Conservation (phyloP, 1,140 invertebrate genomes). For the Sarcophaga peregrina region DNA sequence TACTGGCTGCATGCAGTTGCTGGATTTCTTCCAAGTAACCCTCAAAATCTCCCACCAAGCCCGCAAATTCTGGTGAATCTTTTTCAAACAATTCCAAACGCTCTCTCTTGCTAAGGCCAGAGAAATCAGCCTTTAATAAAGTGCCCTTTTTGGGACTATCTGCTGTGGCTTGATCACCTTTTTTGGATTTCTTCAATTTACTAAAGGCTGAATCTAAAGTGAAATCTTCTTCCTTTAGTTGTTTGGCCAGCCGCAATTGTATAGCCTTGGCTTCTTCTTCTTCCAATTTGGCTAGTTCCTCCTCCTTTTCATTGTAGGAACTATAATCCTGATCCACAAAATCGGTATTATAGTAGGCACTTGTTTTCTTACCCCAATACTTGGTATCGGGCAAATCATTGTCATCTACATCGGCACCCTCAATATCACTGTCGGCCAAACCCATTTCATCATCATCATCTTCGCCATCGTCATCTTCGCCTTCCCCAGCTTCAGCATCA, state of each 20-base stretch:
- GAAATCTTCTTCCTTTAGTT: conserved; percentile 86
- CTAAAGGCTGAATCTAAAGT: conserved; percentile 73
- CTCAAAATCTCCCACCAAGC: conserved; percentile 82
- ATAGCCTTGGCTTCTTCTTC: conserved; percentile 87
- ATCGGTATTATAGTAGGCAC: conserved; percentile 85
- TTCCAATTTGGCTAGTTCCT: conserved; percentile 81
- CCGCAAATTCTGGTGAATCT: conserved; percentile 85
- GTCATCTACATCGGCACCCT: conserved; percentile 76
- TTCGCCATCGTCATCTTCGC: conserved; percentile 65
- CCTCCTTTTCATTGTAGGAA: conserved; percentile 76
- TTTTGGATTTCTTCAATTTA: conserved; percentile 48
- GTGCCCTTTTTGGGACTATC: conserved; percentile 64
- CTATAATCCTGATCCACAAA: conserved; percentile 89
- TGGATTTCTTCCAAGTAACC: conserved; percentile 75
- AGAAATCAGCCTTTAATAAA: conserved; percentile 78
- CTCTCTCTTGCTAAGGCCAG: conserved; percentile 78
- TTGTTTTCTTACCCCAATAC: conserved; percentile 87
- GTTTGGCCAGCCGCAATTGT: conserved; percentile 80
- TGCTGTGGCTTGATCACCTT: conserved; percentile 57
- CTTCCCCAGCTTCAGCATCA: conserved; percentile 68
- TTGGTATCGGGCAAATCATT: conserved; percentile 79
- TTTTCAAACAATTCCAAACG: conserved; percentile 81
- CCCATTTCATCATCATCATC: conserved; percentile 66
- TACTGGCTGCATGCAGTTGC: conserved; percentile 74
- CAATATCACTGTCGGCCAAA: conserved; percentile 77